Conservation (phyloP, 2,888 invertebrate species). For the Aproaerema taeniolella region DNA sequence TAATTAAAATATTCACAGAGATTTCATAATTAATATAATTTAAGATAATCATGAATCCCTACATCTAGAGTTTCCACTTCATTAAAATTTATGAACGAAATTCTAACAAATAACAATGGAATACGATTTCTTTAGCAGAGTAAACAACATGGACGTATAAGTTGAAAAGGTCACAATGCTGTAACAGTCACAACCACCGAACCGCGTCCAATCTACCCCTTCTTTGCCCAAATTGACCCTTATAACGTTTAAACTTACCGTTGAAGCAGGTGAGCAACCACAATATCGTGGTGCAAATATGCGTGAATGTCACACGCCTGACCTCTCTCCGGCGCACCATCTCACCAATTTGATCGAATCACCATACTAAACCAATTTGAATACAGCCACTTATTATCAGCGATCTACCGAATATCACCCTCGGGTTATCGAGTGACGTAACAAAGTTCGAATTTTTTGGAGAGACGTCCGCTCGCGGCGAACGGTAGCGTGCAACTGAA, state of each 20-base stretch:
- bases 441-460: constrained; percentile 42
- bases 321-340: constrained; percentile 60
- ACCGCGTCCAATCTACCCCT: constrained; percentile 43
- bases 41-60: no score
- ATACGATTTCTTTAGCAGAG: no score
- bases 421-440: constrained; percentile 56
- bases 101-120: no score
- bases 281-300: constrained; percentile 50
- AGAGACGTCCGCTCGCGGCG: constrained; percentile 40
- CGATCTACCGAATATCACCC: constrained; percentile 45
- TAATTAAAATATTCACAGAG: no score
- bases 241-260: constrained; percentile 53
- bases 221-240: constrained; percentile 40
- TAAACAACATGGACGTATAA: no score
- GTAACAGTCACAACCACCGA: constrained; percentile 41
- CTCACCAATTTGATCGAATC: constrained; percentile 56
- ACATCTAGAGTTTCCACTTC: no score
- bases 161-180: constrained; percentile 24
- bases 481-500: constrained; percentile 49
- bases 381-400: constrained; percentile 36
- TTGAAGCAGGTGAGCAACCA: constrained; percentile 64
- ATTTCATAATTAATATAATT: no score
- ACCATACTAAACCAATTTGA: constrained; percentile 54
- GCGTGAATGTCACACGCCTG: constrained; percentile 50
- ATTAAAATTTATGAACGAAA: no score